Evolutionary conservation across 2,113 vertebrate species (phyloP).

Genomic region (Anseranas semipalmata): DNA sequence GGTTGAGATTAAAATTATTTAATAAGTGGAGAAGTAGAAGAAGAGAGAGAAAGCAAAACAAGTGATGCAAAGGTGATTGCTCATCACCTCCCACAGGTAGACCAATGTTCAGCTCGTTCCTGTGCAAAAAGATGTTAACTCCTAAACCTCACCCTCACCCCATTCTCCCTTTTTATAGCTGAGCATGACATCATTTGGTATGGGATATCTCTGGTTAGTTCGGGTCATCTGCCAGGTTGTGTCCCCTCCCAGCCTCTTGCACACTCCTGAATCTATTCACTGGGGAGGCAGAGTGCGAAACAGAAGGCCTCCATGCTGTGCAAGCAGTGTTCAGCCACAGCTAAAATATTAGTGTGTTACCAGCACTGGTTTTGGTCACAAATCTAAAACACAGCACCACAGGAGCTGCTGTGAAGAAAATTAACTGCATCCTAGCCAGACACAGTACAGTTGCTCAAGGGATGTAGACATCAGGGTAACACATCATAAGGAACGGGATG

Average conservation of each 20-base stretch:
- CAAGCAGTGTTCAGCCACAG: neutral
- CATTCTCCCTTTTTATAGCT: neutral
- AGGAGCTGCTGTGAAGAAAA: neutral
- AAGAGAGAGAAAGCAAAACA: neutral
- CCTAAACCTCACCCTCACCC: neutral
- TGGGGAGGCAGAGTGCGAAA: neutral
- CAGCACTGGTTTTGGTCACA: neutral
- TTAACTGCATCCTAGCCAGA: neutral
- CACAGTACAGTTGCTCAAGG: neutral
- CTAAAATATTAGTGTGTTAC: neutral
- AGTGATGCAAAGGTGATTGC: neutral
- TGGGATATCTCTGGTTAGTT: neutral
- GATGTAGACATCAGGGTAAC: neutral
- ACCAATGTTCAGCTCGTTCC: neutral
- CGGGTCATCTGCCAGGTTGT: neutral
- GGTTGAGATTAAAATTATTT: neutral
- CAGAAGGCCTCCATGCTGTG: neutral
- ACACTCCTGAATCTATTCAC: neutral
- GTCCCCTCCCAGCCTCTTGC: neutral
- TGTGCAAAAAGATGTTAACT: neutral
- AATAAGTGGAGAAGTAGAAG: neutral
- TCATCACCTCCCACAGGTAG: neutral
- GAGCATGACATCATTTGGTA: neutral
- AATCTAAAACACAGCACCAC: neutral
- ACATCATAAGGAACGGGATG: neutral